Evolutionary conservation across 2,113 vertebrate species (phyloP), one percentile per base, ranked within the genome.

Genomic region (Mus pahari): DNA sequence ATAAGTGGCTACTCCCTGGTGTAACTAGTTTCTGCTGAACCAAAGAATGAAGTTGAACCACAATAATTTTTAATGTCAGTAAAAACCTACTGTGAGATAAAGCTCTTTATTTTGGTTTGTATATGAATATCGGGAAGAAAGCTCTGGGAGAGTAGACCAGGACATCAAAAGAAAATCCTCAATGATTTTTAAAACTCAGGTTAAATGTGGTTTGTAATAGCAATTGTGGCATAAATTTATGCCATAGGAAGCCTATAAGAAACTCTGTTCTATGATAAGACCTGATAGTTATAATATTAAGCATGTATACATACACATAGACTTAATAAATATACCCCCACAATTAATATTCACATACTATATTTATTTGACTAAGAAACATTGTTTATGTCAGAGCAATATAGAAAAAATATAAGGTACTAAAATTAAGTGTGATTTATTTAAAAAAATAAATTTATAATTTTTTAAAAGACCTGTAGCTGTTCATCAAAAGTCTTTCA

Each of bases 21-120:
- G 0, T 0, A 82, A 70, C 19, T 31, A 1, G 1, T 20, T 33
- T 45, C 33, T 12, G 60, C 4, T n/a, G 48, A 42, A 10, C 5
- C 28, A 73, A 2, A 68, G 20, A 22, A 26, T 17, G 3, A 64
- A 45, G 20, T 0, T 24, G 45, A 0, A 4, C 14, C 13, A 31
- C 6, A 5, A 0, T 11, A 36, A 36, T 22, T 45, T 50, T 19
- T 42, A 87, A 58, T 71, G 39, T 78, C 42, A 91, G 36, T 45
- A 77, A 92, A 90, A 50, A 16, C 26, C 13, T 26, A 78, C 19
- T 42, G 4, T 39, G 66, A 64, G 87, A 90, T 42, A 20, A 87
- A 91, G 17, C 48, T 42, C 22, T 58, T 45, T 19, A n/a, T 53
- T 68, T 74, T 50, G 73, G 2, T 8, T 24, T 26, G 3, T 42